Evolutionary conservation across 2,113 vertebrate genomes (phyloP).

Genomic region (Hucho hucho): DNA sequence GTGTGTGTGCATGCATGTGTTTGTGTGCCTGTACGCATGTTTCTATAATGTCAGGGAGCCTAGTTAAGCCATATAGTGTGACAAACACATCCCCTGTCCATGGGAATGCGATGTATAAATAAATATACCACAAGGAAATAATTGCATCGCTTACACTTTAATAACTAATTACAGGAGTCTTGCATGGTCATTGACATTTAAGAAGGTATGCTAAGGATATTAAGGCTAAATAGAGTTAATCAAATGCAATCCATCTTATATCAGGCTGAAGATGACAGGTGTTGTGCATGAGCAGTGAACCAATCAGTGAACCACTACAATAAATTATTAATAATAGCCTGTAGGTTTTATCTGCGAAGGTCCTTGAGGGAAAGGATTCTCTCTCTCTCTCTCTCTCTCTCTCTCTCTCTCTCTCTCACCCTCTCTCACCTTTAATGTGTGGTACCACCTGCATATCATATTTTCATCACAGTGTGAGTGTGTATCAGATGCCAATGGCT

Average conservation of each 20-base stretch:
- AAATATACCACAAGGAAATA: conserved; percentile 26
- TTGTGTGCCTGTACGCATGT: conserved; percentile 9
- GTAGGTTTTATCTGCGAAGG: conserved; percentile 59
- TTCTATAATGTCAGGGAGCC: neutral
- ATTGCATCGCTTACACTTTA: neutral
- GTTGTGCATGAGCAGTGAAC: conserved; percentile 54
- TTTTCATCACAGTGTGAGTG: conserved; percentile 27
- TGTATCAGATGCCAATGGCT: conserved; percentile 38
- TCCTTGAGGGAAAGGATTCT: conserved; percentile 43
- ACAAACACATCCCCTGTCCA: neutral
- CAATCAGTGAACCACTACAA: conserved; percentile 48
- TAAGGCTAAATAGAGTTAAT: conserved; percentile 63
- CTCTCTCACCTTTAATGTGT: conserved; percentile 28
- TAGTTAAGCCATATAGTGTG: neutral
- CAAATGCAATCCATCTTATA: conserved; percentile 52
- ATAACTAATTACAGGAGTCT: conserved; percentile 28
- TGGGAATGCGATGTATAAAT: neutral
- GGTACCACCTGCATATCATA: conserved; percentile 45
- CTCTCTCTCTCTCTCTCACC: conserved; percentile 44
- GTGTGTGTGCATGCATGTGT: neutral
- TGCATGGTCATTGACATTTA: conserved; percentile 56
- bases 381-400: conserved; percentile 17
- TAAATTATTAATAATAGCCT: conserved; percentile 71
- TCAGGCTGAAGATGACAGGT: conserved; percentile 48
- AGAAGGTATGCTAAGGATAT: conserved; percentile 27